Evolutionary conservation across 2,113 vertebrate species (phyloP), one percentile per base, ranked within the genome.

Genomic region (Hystrix cristata): DNA sequence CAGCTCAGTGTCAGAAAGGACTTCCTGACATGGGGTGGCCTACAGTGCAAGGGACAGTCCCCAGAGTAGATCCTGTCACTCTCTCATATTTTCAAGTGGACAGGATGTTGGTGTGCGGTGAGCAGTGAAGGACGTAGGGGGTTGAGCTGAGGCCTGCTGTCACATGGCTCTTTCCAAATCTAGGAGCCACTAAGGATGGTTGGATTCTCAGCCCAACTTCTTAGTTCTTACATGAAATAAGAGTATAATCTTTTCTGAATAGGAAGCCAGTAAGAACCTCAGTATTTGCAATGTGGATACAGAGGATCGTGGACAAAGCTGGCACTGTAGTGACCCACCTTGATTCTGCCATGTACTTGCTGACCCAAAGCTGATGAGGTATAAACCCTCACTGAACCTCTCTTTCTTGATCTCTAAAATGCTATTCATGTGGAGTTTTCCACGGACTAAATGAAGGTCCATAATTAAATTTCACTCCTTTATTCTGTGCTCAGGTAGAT

Each of bases 251-350:
- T 38, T 83, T 60, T 93, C 43, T 74, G 23, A 87, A 25, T 51
- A 29, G 38, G 59, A 71, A 76, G 23, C 14, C 55, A 59, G 2
- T 1, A 13, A 38, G 65, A 71, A 34, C 14, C n/a, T 85, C 11
- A 7, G 16, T 87, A 25, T 74, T 27, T 46, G 1, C 23, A 18
- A 2, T 38, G 8, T 80, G 46, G 43, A 31, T 48, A 31, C 25
- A 4, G 0, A 43, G 29, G 9, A 7, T 64, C 5, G 3, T 10
- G 43, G 38, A 5, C 27, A 51, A 1, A 27, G 2, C 21, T 27
- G 29, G 1, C 38, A n/a, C 19, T 18, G 71, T n/a, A 4, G 57
- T 0, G 0, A 9, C 4, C 34, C 38, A 7, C 3, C 1, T 7
- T 34, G 51, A 59, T 46, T 8, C 53, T 2, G 1, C n/a, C 31